Percentiles rank a stretch among this genome's conserved stretches.
Evolutionary conservation across 2,888 invertebrate genomes (phyloP).

Genomic region (Melinopterus prodromus): DNA sequence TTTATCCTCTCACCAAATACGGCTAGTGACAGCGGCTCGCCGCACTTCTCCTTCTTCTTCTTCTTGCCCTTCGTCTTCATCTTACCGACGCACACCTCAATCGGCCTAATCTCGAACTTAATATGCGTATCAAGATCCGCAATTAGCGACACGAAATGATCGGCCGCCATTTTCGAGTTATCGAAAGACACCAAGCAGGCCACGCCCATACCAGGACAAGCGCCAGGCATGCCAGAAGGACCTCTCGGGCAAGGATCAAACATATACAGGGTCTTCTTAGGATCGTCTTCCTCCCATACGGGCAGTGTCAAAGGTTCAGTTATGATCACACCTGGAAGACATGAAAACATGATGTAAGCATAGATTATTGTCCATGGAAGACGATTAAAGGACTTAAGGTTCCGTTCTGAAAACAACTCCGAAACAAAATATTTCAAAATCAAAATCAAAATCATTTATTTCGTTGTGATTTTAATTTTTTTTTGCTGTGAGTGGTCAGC

Average conservation of each 20-base stretch:
- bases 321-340: slow-evolving; percentile 58
- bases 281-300: slow-evolving; percentile 62
- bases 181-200: slow-evolving; percentile 65
- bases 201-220: slow-evolving; percentile 54
- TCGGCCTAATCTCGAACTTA: slow-evolving; percentile 58
- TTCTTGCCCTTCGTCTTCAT: slow-evolving; percentile 42
- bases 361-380: no score
- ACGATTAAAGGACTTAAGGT: no score
- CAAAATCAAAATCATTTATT: no score
- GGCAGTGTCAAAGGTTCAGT: slow-evolving; percentile 60
- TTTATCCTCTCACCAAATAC: slow-evolving; percentile 43
- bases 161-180: slow-evolving; percentile 62
- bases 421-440: no score
- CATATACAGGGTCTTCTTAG: slow-evolving; percentile 65
- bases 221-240: slow-evolving; percentile 58
- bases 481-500: no score
- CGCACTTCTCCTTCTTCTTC: slow-evolving; percentile 38
- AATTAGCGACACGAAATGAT: slow-evolving; percentile 65
- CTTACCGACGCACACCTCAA: slow-evolving; percentile 55
- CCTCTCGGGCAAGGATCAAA: slow-evolving; percentile 66
- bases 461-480: no score
- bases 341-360: no score
- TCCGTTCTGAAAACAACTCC: no score
- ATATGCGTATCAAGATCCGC: slow-evolving; percentile 56
- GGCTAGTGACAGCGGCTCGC: slow-evolving; percentile 15